Base-by-base conservation (phyloP, 2,888 invertebrate genomes). In the Aleiodes alternator region DNA sequence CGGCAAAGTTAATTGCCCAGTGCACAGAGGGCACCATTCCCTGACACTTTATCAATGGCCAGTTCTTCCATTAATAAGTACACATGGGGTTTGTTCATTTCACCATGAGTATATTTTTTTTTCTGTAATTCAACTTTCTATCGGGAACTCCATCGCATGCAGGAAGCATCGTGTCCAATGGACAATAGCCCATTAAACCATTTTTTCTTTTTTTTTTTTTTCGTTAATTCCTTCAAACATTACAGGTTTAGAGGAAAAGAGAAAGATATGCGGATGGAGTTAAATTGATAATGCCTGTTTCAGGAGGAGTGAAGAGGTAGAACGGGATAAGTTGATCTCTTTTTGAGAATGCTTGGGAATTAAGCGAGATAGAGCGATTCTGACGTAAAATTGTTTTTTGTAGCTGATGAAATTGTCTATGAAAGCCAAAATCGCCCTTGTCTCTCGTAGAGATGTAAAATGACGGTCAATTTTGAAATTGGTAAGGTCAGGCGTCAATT, bases 1-100 rank as follows among this genome's bases (percentile, higher is more conserved):
- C 55, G 57, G 70, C 69, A 72, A 76, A 69, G 76, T 76, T 73
- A 77, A 80, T 77, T 77, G 76, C 72, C 51, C 31, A 23, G 57
- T 57, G 14, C 16, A 38, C n/a, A 69, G 61, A 50, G 43, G 23
- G 50, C 23, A 23, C 1, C 31, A 57, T 48, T 48, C 31, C 38
- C 51, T 31, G 43, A 38, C 69, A 72, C 64, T 76, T 77, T 77
- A 77, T 80, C 70, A 59, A 51, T 61, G 51, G 34, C 31, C n/a
- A 31, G 64, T 23, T 57, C 61, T 71, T 68, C 61, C 68, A 71
- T 66, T 57, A 75, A 72, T 70, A 50, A 64, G 57, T 59, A 23
- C 43, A 23, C 31, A 14, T 14, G 8, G 48, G 38, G n/a, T 29
- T 59, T 14, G 55, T 55, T 23, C 55, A 55, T 55, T 55, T 55